A percentile compares a stretch with the other conserved stretches of the same genome.
Evolutionary conservation across 2,797 vertebrate species (phyloP).

Genomic region (Telmatherina bonti): DNA sequence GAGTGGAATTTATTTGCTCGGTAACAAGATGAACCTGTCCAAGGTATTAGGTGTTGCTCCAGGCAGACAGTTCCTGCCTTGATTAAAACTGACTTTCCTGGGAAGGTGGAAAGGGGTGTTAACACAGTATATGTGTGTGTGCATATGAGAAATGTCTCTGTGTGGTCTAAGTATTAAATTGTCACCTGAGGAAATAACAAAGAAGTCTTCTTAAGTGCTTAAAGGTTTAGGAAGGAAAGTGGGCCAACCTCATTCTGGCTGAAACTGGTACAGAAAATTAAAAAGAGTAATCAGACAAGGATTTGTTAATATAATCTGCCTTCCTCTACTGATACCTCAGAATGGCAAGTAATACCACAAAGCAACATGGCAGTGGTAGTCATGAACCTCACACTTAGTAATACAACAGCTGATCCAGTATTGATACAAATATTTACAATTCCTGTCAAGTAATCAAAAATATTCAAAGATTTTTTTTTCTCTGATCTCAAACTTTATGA

Average conservation of each 20-base stretch:
- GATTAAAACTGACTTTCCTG: constrained; percentile 63
- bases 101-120: neutral
- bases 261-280: neutral
- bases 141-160: constrained; percentile 15
- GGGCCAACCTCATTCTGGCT: neutral
- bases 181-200: constrained; percentile 27
- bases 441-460: no score
- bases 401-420: no score
- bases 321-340: neutral
- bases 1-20: constrained; percentile 60
- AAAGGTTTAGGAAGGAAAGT: neutral
- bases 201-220: neutral
- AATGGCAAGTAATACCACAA: neutral
- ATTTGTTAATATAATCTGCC: neutral
- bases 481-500: no score
- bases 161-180: constrained; percentile 57
- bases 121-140: neutral
- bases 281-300: neutral
- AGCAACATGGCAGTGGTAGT: neutral
- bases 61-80: constrained; percentile 37
- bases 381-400: no score
- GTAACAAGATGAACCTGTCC: constrained; percentile 70
- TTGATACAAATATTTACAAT: no score
- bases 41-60: constrained; percentile 58
- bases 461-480: no score